Evolutionary conservation across 1,140 invertebrate genomes (phyloP).

Genomic region (Ladona fulva): DNA sequence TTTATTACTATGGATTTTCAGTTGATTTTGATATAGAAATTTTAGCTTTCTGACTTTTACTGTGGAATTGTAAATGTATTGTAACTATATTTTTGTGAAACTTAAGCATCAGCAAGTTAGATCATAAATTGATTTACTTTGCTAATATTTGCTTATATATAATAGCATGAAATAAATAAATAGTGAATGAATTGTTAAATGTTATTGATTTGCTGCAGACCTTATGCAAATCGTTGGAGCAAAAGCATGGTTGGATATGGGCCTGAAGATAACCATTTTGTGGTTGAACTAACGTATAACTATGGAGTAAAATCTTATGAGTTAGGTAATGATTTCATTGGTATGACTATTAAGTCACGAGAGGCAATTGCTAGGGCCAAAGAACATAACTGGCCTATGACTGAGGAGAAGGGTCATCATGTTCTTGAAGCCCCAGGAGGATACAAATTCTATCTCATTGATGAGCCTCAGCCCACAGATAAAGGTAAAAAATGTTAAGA

Average conservation of each 20-base stretch:
- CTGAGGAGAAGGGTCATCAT: constrained; percentile 46
- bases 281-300: constrained; percentile 95
- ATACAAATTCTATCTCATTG: constrained; percentile 74
- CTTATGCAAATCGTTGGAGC: constrained; percentile 95
- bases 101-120: no score
- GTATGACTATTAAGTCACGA: constrained; percentile 74
- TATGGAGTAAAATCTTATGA: constrained; percentile 85
- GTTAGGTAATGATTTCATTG: constrained; percentile 77
- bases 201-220: constrained; percentile 45
- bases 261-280: constrained; percentile 89
- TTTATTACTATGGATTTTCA: no score
- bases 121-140: no score
- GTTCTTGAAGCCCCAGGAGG: constrained; percentile 77
- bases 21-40: no score
- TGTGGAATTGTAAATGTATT: no score
- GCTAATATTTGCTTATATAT: no score
- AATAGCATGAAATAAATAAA: no score
- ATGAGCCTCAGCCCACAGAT: constrained; percentile 53
- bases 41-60: no score
- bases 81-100: no score
- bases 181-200: no score
- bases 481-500: constrained; percentile 41
- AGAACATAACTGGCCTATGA: constrained; percentile 52
- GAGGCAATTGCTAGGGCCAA: constrained; percentile 64
- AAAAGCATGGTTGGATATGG: constrained; percentile 99